Base-by-base conservation (phyloP, 1,140 invertebrate species). In the Trypoxylus dichotomus region DNA sequence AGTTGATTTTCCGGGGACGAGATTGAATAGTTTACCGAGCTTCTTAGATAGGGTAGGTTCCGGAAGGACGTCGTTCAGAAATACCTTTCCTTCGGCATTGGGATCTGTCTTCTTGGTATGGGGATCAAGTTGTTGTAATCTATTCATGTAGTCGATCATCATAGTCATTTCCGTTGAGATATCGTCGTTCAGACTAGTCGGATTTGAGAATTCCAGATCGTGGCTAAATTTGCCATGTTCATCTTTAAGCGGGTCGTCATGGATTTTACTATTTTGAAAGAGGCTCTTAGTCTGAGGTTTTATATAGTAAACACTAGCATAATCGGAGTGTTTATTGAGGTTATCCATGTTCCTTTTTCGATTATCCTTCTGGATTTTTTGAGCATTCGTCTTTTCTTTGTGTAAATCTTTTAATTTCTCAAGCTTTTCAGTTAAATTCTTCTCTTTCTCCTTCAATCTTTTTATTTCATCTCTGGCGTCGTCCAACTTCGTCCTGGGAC, bases 401-500 rank as follows among this genome's bases (percentile, higher is more conserved):
- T 63, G 5, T 19, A 37, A 2, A 7, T 63, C 13, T n/a, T 19
- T n/a, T 19, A 54, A 7, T 11, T 68, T 25, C 21, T 68, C 10
- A 6, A 25, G 15, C 11, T 27, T 68, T 1, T 5, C 1, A 21
- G 60, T 68, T 15, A 68, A 24, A 1, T 5, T 1, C 24, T 68
- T 68, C 2, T 68, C 60, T 7, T 29, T 68, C 24, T 25, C 60
- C 21, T 68, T 68, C 3, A 29, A 2, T 8, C 11, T 68, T 24
- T 29, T 68, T 13, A 68, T 27, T 24, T 68, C 24, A 11, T 21
- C 60, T 7, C 8, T 29, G 2, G 60, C 21, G 24, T 27, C 60
- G 24, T 29, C 60, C 24, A 75, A 15, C 2, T 75, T 47, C 8
- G 74, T 54, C 25, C 79, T 58, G 0, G 80, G 80, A 72, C 80